These are phyloP conservation scores for Drosophila tani DNA, from an alignment of 1,140 invertebrate species.

Conservation along the genomic window DNA sequence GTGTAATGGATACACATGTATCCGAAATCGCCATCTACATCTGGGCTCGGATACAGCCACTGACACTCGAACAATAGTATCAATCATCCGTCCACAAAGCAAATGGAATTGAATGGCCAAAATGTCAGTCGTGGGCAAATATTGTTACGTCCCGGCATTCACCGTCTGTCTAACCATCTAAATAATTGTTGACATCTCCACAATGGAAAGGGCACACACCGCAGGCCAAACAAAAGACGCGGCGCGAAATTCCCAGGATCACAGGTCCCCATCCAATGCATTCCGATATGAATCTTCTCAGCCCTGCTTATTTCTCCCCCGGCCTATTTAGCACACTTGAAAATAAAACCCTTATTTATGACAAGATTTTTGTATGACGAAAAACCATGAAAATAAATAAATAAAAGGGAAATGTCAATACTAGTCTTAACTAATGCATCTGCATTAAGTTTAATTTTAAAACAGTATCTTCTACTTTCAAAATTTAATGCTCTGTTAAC, in stretches of 20 bases:
- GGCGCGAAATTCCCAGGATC: conserved; percentile 15
- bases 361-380: too few species aligned
- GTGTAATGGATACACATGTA: conserved; percentile 25
- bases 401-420: too few species aligned
- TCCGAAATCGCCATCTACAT: conserved; percentile 10
- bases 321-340: conserved; percentile 26
- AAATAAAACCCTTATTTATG: background rate
- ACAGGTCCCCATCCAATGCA: conserved; percentile 3
- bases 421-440: too few species aligned
- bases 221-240: conserved; percentile 49
- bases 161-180: conserved; percentile 43
- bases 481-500: too few species aligned
- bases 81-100: conserved; percentile 31
- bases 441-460: too few species aligned
- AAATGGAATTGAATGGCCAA: conserved; percentile 38
- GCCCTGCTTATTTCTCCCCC: background rate
- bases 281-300: conserved; percentile 2
- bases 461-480: too few species aligned
- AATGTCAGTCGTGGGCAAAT: conserved; percentile 33
- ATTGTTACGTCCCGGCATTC: conserved; percentile 26
- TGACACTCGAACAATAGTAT: conserved; percentile 30
- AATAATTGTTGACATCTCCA: conserved; percentile 54
- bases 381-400: too few species aligned
- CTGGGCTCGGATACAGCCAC: background rate
- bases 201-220: conserved; percentile 40